phyloP scores from a whole-genome alignment of 2,113 vertebrate species.

The Dolichallabes microphthalmus region DNA sequence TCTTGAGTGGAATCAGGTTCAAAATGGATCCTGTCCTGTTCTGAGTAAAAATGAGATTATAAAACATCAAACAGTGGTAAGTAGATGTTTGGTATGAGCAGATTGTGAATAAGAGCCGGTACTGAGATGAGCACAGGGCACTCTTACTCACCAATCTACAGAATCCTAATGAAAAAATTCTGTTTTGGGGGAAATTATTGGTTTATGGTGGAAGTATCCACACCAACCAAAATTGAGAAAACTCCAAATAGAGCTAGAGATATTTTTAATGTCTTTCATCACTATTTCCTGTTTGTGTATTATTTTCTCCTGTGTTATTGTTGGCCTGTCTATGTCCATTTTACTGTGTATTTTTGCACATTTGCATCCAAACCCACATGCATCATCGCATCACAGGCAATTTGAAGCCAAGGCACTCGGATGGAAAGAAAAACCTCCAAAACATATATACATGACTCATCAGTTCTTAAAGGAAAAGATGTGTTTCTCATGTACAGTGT shows the following conservation, averaged over 20 bases:
- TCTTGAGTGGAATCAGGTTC: background rate
- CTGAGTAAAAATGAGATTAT: background rate
- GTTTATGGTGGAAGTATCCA: background rate
- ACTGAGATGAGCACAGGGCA: background rate
- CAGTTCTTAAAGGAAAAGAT: background rate
- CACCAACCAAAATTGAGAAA: background rate
- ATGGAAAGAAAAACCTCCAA: conserved; percentile 1
- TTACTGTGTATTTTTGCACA: conserved; percentile 1
- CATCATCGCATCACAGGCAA: conserved; percentile 13
- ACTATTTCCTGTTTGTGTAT: background rate
- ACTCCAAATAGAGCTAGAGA: background rate
- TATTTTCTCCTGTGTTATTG: background rate
- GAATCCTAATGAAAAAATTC: background rate
- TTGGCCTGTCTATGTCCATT: background rate
- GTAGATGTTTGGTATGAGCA: background rate
- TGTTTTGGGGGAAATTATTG: background rate
- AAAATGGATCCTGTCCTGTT: background rate
- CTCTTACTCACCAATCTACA: background rate
- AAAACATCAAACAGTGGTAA: background rate
- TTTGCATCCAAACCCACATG: conserved; percentile 1
- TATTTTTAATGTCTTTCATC: background rate
- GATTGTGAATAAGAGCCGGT: background rate
- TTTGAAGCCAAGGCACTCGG: background rate
- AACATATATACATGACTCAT: background rate
- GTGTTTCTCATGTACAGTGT: background rate